Base-by-base conservation (phyloP, 2,888 invertebrate species). In the Athalia cordata region DNA sequence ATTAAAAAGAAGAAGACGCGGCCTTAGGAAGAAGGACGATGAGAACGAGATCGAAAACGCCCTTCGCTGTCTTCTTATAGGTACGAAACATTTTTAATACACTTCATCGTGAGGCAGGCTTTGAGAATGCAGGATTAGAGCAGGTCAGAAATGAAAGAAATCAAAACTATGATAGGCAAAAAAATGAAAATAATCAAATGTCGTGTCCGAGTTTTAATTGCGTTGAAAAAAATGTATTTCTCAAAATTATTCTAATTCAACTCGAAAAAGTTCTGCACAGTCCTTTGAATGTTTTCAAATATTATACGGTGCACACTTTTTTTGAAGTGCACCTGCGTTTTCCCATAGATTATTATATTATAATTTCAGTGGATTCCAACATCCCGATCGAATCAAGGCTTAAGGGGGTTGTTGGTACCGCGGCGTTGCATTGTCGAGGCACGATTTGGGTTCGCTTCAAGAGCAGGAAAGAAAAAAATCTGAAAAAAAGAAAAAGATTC, bases 401-500 rank as follows among this genome's bases (percentile, higher is more conserved):
- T 29, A 29, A 29, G 29, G 11, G 55, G 55, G 55, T 55, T 7
- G 13, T 62, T 15, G 52, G 11, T 75, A 75, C 62, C 50, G 62
- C 13, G 61, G 61, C 50, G 62, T 50, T 50, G 49, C 62, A 62
- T 75, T 50, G 62, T 75, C 50, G 15, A 64, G n/a, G 62, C 75
- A 75, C 75, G 75, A 62, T 75, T 75, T 75, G n/a, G n/a, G 50
- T 52, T 49, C 13, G 52, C 45, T 68, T 65, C 6, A 15, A 49
- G 5, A 43, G 11, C n/a, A 45, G n/a, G 0, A 29, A 4, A 5
- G 29, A 9, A 52, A 29, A 11, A 68, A 52, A n/a, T n/a, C n/a
- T 52, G 11, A 9, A 52, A 52, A 0, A 2, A 52, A 43, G 47
- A 50, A 7, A 13, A 50, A 66, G 49, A 66, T 70, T 76, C 80